Evolutionary conservation across 2,888 invertebrate species (phyloP).

Genomic region (Cantharis lateralis): DNA sequence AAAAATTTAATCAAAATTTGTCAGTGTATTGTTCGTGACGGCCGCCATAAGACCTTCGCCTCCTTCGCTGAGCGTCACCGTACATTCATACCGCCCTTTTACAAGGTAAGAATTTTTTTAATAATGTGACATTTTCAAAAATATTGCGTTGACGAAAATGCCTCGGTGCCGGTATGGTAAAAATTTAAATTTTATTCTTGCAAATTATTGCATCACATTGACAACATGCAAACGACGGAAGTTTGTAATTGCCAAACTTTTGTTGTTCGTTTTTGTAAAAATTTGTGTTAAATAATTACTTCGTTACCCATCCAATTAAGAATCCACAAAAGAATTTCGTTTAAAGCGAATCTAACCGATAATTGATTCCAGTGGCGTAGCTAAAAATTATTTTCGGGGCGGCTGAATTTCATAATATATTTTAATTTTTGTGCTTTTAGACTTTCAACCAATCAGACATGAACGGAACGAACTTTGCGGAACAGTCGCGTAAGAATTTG

Average conservation of each 20-base stretch:
- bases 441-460: neutral
- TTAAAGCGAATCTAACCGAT: neutral
- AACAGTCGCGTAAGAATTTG: neutral
- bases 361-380: neutral
- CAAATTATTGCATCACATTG: neutral
- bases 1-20: neutral
- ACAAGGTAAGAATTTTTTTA: neutral
- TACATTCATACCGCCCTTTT: neutral
- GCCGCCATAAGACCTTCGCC: neutral
- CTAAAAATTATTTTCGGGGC: neutral
- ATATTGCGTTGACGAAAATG: neutral
- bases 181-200: neutral
- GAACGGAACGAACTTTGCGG: neutral
- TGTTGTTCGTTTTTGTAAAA: neutral
- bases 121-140: neutral
- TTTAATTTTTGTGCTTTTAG: neutral
- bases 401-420: neutral
- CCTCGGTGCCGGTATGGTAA: neutral
- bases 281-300: neutral
- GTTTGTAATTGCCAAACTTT: neutral
- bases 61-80: neutral
- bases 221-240: neutral
- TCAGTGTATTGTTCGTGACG: neutral
- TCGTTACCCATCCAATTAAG: neutral
- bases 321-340: neutral